These are phyloP conservation scores for Eidolon helvum DNA, from an alignment of 2,113 vertebrate genomes.

Conservation along the genomic window DNA sequence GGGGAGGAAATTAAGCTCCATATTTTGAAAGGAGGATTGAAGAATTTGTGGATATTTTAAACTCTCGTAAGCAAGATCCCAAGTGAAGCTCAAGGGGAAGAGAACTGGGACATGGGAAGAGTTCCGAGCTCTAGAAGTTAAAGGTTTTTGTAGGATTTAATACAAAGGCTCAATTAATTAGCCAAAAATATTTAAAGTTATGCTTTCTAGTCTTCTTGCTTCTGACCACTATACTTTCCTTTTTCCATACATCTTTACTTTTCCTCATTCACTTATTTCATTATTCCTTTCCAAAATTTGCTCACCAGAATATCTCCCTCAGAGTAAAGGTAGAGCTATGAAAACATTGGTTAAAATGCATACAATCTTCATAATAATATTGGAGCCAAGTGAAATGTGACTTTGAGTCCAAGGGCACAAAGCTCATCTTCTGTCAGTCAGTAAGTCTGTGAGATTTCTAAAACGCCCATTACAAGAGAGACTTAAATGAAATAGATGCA, in stretches of 20 bases:
- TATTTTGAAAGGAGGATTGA: background rate
- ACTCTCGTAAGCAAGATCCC: background rate
- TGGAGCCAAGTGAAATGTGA: background rate
- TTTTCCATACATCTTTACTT: background rate
- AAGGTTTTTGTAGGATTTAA: background rate
- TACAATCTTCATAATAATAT: background rate
- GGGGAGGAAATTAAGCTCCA: background rate
- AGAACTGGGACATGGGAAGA: background rate
- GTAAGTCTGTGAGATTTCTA: background rate
- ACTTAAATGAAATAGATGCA: background rate
- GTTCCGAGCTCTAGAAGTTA: background rate
- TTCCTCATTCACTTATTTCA: background rate
- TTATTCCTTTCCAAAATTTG: constrained; percentile 16
- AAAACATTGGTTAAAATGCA: background rate
- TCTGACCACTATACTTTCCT: background rate
- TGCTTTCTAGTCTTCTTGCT: background rate
- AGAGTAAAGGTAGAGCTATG: background rate
- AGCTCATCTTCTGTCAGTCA: background rate
- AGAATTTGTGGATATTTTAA: background rate
- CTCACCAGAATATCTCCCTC: background rate
- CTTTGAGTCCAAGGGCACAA: background rate
- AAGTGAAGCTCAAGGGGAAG: background rate
- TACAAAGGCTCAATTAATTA: background rate
- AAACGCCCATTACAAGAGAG: background rate
- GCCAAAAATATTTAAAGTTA: background rate